Percentiles rank a stretch among this genome's conserved stretches.
Conservation (phyloP, 2,888 invertebrate species). For the Hirtodrosophila cameraria region DNA sequence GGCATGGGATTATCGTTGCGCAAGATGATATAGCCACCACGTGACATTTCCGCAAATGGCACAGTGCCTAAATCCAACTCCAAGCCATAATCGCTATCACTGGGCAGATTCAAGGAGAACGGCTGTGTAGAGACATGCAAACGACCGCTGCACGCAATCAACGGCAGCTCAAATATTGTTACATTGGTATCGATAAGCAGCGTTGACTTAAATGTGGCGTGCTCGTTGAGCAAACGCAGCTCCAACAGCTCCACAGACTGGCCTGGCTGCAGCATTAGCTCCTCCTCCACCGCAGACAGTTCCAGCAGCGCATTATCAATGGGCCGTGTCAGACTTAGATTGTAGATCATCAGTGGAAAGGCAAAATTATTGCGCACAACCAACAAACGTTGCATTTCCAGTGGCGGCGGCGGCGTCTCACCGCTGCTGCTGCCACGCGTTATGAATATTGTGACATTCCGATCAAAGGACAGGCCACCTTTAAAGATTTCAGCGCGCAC, state of each 20-base stretch:
- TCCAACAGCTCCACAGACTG: constrained; percentile 73
- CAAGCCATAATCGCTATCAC: constrained; percentile 51
- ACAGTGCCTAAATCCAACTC: constrained; percentile 82
- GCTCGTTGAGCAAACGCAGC: constrained; percentile 74
- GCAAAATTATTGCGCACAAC: constrained; percentile 90
- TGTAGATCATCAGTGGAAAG: constrained; percentile 89
- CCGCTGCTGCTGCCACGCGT: constrained; percentile 56
- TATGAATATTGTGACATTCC: constrained; percentile 80
- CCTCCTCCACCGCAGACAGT: constrained; percentile 34
- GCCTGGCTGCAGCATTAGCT: constrained; percentile 73
- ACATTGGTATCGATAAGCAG: constrained; percentile 85
- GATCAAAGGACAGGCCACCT: constrained; percentile 76
- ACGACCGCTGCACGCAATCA: constrained; percentile 85
- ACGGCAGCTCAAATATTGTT: constrained; percentile 84
- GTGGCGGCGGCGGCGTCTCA: constrained; percentile 54
- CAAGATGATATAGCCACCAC: constrained; percentile 79
- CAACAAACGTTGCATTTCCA: constrained; percentile 85
- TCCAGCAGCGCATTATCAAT: constrained; percentile 59
- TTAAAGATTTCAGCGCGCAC: constrained; percentile 82
- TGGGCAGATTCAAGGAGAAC: constrained; percentile 35
- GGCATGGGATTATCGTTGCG: constrained; percentile 82
- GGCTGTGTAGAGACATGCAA: constrained; percentile 82
- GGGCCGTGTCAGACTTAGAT: constrained; percentile 86
- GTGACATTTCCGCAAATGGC: constrained; percentile 81
- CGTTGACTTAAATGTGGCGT: constrained; percentile 67